These are phyloP conservation scores for Phallusia fumigata DNA, from an alignment of 23 tunicate species.

Conservation along the genomic window DNA sequence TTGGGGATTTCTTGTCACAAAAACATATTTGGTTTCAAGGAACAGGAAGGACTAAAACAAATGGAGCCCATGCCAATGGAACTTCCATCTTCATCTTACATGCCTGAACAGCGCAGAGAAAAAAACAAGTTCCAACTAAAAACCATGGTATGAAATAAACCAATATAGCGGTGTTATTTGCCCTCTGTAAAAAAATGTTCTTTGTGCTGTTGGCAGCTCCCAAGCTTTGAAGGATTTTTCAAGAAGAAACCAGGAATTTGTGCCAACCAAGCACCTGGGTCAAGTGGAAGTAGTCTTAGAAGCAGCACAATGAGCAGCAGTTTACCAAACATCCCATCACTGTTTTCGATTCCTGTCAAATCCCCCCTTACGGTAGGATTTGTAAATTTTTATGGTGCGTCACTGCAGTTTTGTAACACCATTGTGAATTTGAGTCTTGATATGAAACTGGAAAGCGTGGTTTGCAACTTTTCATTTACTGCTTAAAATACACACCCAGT, in stretches of 20 bases:
- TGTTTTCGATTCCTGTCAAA: background rate
- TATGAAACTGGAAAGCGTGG: too few species aligned
- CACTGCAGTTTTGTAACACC: too few species aligned
- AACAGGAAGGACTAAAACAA: too few species aligned
- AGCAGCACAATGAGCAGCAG: constrained; percentile 4
- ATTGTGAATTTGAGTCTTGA: too few species aligned
- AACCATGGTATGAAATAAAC: background rate
- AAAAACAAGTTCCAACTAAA: background rate
- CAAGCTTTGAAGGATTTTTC: constrained; percentile 35
- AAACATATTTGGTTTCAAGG: too few species aligned
- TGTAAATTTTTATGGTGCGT: too few species aligned
- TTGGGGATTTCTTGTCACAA: too few species aligned
- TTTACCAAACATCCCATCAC: constrained; percentile 16
- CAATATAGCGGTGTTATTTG: background rate
- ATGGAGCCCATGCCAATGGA: too few species aligned
- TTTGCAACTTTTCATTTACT: too few species aligned
- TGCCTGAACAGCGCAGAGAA: background rate
- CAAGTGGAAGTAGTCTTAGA: constrained; percentile 27
- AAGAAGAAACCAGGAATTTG: background rate
- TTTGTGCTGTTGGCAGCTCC: constrained; percentile 8
- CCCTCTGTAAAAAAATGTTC: background rate
- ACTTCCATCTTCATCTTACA: too few species aligned
- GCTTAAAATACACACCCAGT: too few species aligned
- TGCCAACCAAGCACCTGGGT: background rate
- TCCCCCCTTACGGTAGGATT: too few species aligned